Evolutionary conservation across 2,113 vertebrate species (phyloP).

Genomic region (Tyrannus savana): DNA sequence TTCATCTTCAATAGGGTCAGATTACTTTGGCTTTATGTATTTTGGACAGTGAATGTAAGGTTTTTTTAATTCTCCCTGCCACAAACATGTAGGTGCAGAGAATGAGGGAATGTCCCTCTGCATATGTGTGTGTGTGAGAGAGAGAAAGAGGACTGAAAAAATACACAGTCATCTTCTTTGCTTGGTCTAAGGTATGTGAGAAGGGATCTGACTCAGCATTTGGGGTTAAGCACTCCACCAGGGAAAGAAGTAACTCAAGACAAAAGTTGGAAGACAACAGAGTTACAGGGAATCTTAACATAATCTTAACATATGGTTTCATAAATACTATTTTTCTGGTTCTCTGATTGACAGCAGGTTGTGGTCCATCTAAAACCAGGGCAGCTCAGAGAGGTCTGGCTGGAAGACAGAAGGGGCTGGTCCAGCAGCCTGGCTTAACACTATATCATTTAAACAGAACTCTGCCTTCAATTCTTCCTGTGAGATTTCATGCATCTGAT

Average conservation of each 20-base stretch:
- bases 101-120: not conserved
- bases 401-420: not conserved
- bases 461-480: not conserved
- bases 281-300: not conserved
- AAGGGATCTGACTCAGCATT: constrained; percentile 9
- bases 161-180: not conserved
- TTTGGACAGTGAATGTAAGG: not conserved
- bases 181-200: not conserved
- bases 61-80: not conserved
- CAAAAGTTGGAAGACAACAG: not conserved
- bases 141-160: not conserved
- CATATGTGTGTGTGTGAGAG: not conserved
- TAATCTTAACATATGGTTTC: not conserved
- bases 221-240: not conserved
- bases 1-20: not conserved
- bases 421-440: not conserved
- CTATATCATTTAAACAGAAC: constrained; percentile 37
- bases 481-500: constrained; percentile 56
- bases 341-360: not conserved
- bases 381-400: not conserved
- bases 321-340: not conserved
- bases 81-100: not conserved
- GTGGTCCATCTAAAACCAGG: not conserved
- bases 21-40: not conserved
- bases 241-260: not conserved